Evolutionary conservation across 1,140 invertebrate species (phyloP).

Genomic region (Augochlora pura): DNA sequence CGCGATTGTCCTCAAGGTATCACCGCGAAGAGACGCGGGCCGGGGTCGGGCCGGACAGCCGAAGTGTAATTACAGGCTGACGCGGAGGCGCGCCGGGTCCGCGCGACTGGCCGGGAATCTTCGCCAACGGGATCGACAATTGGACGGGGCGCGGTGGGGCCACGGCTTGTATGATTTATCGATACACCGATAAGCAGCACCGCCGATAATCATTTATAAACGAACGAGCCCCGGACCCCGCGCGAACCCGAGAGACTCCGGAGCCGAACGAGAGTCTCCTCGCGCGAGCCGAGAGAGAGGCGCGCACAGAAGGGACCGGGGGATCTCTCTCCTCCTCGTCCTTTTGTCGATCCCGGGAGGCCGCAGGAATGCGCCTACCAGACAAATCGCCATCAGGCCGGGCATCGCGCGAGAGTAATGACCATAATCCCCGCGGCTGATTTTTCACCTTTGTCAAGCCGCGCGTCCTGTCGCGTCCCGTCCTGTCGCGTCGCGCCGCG

Average conservation of each 20-base stretch:
- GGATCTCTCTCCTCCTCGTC: neutral
- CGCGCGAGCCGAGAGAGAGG: neutral
- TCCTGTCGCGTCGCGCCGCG: neutral
- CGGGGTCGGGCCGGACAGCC: neutral
- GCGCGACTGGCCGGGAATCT: neutral
- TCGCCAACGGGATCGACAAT: neutral
- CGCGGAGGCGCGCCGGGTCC: neutral
- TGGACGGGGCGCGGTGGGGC: neutral
- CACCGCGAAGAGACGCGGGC: no score
- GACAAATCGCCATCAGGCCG: neutral
- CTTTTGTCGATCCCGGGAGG: neutral
- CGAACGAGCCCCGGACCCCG: neutral
- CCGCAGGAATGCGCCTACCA: neutral
- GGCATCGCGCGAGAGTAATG: conserved; percentile 3
- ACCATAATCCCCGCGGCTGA: neutral
- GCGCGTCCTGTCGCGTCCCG: neutral
- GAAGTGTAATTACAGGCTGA: conserved; percentile 5
- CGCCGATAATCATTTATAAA: conserved; percentile 1
- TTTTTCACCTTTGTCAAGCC: neutral
- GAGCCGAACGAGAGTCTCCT: no score
- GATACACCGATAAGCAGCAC: neutral
- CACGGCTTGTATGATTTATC: neutral
- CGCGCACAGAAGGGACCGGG: neutral
- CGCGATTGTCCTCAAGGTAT: neutral
- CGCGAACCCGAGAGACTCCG: neutral